phyloP scores from a whole-genome alignment of 2,797 vertebrate genomes.

The Darevskia mixta region DNA sequence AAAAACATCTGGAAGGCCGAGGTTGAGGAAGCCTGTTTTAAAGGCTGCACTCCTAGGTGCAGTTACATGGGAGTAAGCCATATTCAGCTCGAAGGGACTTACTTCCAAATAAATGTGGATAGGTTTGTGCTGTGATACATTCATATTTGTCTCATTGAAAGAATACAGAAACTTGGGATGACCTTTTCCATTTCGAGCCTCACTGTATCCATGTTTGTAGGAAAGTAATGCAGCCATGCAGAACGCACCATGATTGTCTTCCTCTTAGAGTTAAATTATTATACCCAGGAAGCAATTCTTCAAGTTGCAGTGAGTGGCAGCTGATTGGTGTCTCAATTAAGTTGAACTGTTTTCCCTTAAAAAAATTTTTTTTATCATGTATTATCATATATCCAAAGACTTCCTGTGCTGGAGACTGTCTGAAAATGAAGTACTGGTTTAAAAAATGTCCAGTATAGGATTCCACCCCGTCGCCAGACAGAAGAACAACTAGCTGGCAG shows the following conservation, averaged over 20 bases:
- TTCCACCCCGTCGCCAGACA: slow-evolving; percentile 37
- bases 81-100: not conserved
- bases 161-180: not conserved
- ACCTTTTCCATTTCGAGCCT: not conserved
- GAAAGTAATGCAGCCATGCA: slow-evolving; percentile 9
- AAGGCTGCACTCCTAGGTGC: not conserved
- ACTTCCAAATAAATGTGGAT: not conserved
- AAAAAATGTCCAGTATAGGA: slow-evolving; percentile 42
- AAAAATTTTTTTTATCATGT: slow-evolving; percentile 34
- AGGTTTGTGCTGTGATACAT: not conserved
- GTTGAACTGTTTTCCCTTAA: slow-evolving; percentile 44
- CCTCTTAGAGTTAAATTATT: slow-evolving; percentile 35
- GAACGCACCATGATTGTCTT: not conserved
- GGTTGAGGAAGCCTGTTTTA: too few species aligned
- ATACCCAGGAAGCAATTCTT: slow-evolving; percentile 21
- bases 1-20: too few species aligned
- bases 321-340: slow-evolving; percentile 47
- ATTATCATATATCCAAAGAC: slow-evolving; percentile 44
- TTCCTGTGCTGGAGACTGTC: slow-evolving; percentile 55
- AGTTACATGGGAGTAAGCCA: not conserved
- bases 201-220: not conserved
- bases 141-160: not conserved
- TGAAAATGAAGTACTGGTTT: slow-evolving; percentile 60
- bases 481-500: slow-evolving; percentile 53
- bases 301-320: slow-evolving; percentile 27